A percentile compares a stretch with the other conserved stretches of the same genome.
These are phyloP conservation scores for Alethe castanea DNA, from an alignment of 2,113 vertebrate species.

Conservation along the genomic window DNA sequence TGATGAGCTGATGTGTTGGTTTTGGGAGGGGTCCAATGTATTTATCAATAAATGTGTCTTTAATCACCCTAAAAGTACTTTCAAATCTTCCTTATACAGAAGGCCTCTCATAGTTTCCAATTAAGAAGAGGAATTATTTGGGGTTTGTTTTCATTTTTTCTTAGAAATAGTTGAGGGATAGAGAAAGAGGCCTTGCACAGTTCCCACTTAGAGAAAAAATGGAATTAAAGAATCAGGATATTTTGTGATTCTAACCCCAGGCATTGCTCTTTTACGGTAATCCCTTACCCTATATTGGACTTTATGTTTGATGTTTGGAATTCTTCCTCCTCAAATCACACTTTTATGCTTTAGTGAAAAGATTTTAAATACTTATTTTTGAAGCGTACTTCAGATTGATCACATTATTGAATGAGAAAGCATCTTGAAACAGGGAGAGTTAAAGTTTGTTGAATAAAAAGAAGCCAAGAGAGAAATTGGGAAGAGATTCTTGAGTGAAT, in stretches of 20 bases:
- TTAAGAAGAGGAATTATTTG: not conserved
- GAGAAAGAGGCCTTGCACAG: not conserved
- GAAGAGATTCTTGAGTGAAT: not conserved
- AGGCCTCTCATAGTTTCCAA: accelerated
- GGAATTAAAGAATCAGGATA: not conserved
- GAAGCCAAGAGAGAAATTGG: not conserved
- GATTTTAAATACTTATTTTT: not conserved
- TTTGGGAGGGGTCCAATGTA: not conserved
- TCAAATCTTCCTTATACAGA: not conserved
- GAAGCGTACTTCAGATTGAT: not conserved
- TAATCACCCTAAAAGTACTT: not conserved
- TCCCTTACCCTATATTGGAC: not conserved
- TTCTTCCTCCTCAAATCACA: not conserved
- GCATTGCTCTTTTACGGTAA: not conserved
- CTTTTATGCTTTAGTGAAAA: not conserved
- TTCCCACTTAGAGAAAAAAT: not conserved
- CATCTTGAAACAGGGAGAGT: not conserved
- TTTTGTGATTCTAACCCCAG: not conserved
- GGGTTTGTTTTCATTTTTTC: accelerated
- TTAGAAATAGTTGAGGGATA: not conserved
- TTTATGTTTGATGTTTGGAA: not conserved
- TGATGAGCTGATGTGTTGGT: not conserved
- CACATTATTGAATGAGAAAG: not conserved
- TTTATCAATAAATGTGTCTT: not conserved
- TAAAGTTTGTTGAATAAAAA: not conserved